Percentiles rank a stretch among this genome's conserved stretches.
phyloP scores from a whole-genome alignment of 2,113 vertebrate genomes.

The Tylochromis polylepis region DNA sequence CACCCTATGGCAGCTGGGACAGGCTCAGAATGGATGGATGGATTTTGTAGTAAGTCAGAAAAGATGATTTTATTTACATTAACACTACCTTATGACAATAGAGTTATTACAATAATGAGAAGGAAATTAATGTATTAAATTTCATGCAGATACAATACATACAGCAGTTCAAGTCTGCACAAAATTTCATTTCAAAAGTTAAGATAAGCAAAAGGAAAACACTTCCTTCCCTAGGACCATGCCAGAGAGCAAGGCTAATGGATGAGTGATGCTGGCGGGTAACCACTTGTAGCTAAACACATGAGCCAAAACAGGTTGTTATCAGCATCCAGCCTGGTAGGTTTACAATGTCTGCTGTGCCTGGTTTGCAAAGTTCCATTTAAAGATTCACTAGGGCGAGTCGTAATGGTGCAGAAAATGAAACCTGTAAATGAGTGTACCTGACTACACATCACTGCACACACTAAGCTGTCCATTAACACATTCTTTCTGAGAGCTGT shows the following conservation, averaged over 20 bases:
- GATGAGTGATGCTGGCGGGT: not conserved
- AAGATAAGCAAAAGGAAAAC: not conserved
- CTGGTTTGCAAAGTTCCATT: not conserved
- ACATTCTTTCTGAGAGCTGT: not conserved
- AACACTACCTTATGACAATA: not conserved
- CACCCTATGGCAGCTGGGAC: not conserved
- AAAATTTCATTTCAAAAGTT: not conserved
- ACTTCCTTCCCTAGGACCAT: not conserved
- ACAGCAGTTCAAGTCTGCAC: not conserved
- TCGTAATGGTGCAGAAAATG: slow-evolving; percentile 4
- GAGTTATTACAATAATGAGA: not conserved
- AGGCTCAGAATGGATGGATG: not conserved
- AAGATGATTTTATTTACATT: not conserved
- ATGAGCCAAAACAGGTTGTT: not conserved
- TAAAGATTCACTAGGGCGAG: slow-evolving; percentile 16
- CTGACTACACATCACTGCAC: not conserved
- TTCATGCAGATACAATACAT: not conserved
- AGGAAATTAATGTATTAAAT: not conserved
- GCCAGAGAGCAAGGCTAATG: not conserved
- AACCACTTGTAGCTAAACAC: not conserved
- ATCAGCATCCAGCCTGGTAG: not conserved
- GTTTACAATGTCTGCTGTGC: not conserved
- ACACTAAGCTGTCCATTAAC: slow-evolving; percentile 43
- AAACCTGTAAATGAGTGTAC: slow-evolving; percentile 38
- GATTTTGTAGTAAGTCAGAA: not conserved